These are phyloP conservation scores for Cydia strobilella DNA, from an alignment of 1,140 invertebrate genomes.

Conservation along the genomic window DNA sequence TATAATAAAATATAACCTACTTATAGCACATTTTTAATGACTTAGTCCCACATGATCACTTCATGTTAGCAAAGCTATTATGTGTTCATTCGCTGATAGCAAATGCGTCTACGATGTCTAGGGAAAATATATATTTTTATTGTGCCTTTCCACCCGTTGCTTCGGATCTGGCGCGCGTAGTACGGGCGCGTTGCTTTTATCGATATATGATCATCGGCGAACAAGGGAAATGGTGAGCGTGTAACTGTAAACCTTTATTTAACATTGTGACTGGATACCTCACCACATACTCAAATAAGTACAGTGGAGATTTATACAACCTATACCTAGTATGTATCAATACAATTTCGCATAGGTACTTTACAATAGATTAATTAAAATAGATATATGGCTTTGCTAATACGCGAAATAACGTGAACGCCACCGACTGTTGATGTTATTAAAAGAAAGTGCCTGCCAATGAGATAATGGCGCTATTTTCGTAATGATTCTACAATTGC, in stretches of 20 bases:
- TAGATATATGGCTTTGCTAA: no score
- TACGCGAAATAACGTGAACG: no score
- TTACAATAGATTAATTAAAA: no score
- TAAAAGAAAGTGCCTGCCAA: no score
- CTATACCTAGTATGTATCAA: no score
- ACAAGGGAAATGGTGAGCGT: slow-evolving; percentile 11
- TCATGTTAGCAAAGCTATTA: slow-evolving; percentile 13
- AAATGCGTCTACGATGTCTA: background rate
- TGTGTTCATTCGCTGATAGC: slow-evolving; percentile 5
- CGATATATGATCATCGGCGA: slow-evolving; percentile 26
- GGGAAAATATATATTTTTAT: slow-evolving; percentile 30
- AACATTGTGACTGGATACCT: background rate
- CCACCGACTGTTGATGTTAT: no score
- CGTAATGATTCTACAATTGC: no score
- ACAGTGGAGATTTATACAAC: no score
- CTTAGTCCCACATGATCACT: background rate
- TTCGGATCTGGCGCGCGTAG: background rate
- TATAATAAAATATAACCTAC: background rate
- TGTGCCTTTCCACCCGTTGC: background rate
- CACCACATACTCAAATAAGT: background rate
- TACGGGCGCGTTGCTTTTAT: slow-evolving; percentile 27
- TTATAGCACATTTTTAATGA: no score
- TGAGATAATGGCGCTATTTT: no score
- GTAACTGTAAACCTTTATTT: slow-evolving; percentile 9
- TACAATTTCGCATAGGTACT: no score